Percentiles rank a stretch among this genome's conserved stretches.
Conservation (phyloP, 2,113 vertebrate species). For the Paraplagusia blochii region DNA sequence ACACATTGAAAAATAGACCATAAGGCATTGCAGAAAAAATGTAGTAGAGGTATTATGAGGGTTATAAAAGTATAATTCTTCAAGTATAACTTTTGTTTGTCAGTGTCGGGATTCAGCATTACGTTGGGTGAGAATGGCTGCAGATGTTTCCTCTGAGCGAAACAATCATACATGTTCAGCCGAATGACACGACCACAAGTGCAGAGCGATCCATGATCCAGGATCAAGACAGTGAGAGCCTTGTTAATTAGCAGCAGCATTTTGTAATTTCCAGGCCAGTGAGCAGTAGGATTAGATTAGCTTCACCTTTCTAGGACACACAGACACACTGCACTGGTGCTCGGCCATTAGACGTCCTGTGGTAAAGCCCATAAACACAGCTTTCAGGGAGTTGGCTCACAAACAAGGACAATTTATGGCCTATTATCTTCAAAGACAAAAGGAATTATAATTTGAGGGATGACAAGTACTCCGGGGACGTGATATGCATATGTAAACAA, state of each 20-base stretch:
- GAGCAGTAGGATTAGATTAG: conserved; percentile 48
- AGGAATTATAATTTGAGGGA: conserved; percentile 73
- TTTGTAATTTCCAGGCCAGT: conserved; percentile 63
- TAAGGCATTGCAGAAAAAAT: too few species aligned
- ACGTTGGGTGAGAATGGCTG: too few species aligned
- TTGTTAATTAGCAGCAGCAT: conserved; percentile 68
- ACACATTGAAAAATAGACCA: too few species aligned
- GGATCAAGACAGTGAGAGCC: conserved; percentile 53
- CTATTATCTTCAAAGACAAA: conserved; percentile 78
- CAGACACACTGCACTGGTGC: conserved; percentile 39
- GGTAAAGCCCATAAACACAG: conserved; percentile 71
- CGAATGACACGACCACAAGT: conserved; percentile 22
- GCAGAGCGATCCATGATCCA: conserved; percentile 49
- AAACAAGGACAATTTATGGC: conserved; percentile 78
- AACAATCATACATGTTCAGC: not conserved
- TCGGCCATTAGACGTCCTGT: conserved; percentile 61
- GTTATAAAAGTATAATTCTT: too few species aligned
- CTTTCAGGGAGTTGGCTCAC: conserved; percentile 69
- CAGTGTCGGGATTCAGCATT: too few species aligned
- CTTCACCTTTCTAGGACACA: conserved; percentile 72
- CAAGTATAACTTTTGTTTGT: too few species aligned
- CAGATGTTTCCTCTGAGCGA: too few species aligned
- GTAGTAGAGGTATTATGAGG: too few species aligned
- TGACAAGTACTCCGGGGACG: conserved; percentile 70
- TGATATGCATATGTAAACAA: conserved; percentile 73